These are phyloP conservation scores for Pycnonotus jocosus DNA, from an alignment of 2,113 vertebrate species.

Conservation along the genomic window DNA sequence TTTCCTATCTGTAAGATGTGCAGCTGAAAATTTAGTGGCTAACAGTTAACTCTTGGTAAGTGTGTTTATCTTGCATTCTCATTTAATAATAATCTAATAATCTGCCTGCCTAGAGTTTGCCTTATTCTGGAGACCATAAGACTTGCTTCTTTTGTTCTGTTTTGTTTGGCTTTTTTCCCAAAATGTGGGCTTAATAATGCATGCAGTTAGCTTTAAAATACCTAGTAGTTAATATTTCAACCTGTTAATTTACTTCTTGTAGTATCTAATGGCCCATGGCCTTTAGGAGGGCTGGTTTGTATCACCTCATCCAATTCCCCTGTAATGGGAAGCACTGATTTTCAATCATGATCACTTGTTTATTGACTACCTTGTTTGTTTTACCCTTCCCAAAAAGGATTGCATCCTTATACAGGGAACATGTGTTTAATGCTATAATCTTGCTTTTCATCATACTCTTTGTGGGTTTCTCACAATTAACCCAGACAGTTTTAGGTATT, in stretches of 20 bases:
- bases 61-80: not conserved
- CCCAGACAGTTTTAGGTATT: not conserved
- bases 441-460: not conserved
- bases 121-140: not conserved
- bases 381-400: not conserved
- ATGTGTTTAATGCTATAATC: not conserved
- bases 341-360: not conserved
- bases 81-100: not conserved
- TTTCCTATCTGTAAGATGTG: conserved; percentile 49
- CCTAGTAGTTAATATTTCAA: not conserved
- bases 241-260: not conserved
- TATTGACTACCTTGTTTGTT: not conserved
- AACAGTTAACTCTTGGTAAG: not conserved
- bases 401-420: not conserved
- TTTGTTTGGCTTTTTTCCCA: not conserved
- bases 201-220: not conserved
- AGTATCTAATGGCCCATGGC: not conserved
- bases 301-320: not conserved
- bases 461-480: not conserved
- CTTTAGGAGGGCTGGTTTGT: not conserved
- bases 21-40: not conserved
- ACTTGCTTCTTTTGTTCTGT: fast-evolving
- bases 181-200: not conserved
- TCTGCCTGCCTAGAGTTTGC: not conserved
- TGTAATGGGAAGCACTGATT: not conserved